Evolutionary conservation across 2,797 vertebrate species (phyloP).

Genomic region (Apogon hyalosoma): DNA sequence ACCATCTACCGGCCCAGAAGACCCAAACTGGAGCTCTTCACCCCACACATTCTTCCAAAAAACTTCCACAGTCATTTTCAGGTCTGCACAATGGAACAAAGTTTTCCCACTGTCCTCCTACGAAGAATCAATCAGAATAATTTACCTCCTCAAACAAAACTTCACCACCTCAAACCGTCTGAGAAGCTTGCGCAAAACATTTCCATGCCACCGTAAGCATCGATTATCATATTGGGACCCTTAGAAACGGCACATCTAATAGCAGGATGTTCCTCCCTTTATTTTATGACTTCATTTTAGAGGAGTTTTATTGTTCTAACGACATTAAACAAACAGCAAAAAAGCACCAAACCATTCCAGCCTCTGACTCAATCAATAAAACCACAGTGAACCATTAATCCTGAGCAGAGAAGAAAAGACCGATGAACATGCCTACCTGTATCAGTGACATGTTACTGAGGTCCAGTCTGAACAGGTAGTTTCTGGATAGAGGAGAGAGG

Average conservation of each 20-base stretch:
- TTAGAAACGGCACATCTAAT: no score
- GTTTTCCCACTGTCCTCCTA: no score
- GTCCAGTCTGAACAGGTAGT: slow-evolving; percentile 98
- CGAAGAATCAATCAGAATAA: no score
- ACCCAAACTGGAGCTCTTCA: not conserved
- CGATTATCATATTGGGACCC: not conserved
- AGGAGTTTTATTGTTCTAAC: not conserved
- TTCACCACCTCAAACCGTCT: not conserved
- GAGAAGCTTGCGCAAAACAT: not conserved
- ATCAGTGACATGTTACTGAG: slow-evolving; percentile 94
- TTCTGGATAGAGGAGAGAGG: slow-evolving; percentile 84
- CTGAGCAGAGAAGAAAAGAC: not conserved
- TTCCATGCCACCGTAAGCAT: not conserved
- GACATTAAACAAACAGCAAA: not conserved
- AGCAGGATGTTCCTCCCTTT: no score
- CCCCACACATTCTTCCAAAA: no score
- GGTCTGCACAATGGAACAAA: no score
- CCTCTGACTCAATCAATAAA: not conserved
- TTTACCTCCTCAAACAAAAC: not conserved
- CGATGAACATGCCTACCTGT: slow-evolving; percentile 85
- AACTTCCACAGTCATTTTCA: no score
- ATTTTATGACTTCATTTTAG: not conserved
- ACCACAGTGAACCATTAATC: not conserved
- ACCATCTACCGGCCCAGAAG: not conserved
- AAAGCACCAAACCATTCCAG: not conserved